phyloP scores from a whole-genome alignment of 1,140 invertebrate species.

The Drosophila carrolli region DNA sequence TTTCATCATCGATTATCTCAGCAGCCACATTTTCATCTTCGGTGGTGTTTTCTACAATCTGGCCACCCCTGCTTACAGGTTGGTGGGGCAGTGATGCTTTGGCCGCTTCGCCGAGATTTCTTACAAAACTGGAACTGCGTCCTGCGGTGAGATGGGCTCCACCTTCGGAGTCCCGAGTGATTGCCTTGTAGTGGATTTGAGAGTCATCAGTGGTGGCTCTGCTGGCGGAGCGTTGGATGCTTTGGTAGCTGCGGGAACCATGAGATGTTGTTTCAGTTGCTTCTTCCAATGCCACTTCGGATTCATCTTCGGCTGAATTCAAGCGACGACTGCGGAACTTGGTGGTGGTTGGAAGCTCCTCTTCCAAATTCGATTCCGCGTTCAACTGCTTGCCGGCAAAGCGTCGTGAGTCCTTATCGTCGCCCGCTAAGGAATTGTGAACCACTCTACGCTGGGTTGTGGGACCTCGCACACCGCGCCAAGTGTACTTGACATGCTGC shows the following conservation, averaged over 20 bases:
- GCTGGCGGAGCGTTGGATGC: slow-evolving; percentile 17
- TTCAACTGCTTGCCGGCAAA: slow-evolving; percentile 71
- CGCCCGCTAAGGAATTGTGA: slow-evolving; percentile 32
- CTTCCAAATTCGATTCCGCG: slow-evolving; percentile 9
- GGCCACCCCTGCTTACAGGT: slow-evolving; percentile 48
- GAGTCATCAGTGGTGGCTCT: slow-evolving; percentile 13
- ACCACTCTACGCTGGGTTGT: slow-evolving; percentile 15
- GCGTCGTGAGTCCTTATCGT: slow-evolving; percentile 62
- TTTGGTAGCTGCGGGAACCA: slow-evolving; percentile 41
- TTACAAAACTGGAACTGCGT: slow-evolving; percentile 55
- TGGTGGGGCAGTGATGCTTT: slow-evolving; percentile 5
- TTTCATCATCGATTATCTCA: slow-evolving; percentile 62
- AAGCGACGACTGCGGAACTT: slow-evolving; percentile 51
- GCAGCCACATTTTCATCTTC: slow-evolving; percentile 69
- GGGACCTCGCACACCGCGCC: slow-evolving; percentile 43
- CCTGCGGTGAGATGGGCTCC: slow-evolving; percentile 52
- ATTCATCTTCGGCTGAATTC: slow-evolving; percentile 47
- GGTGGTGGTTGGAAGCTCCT: slow-evolving; percentile 1
- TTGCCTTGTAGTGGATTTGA: slow-evolving; percentile 61
- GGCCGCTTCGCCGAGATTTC: slow-evolving; percentile 24
- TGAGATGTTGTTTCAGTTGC: not conserved
- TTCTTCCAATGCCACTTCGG: slow-evolving; percentile 24
- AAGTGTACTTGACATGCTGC: slow-evolving; percentile 35
- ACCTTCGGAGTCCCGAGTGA: slow-evolving; percentile 37
- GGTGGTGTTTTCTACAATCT: slow-evolving; percentile 30